Conservation (phyloP, 2,888 invertebrate species). For the Clanis bilineata region DNA sequence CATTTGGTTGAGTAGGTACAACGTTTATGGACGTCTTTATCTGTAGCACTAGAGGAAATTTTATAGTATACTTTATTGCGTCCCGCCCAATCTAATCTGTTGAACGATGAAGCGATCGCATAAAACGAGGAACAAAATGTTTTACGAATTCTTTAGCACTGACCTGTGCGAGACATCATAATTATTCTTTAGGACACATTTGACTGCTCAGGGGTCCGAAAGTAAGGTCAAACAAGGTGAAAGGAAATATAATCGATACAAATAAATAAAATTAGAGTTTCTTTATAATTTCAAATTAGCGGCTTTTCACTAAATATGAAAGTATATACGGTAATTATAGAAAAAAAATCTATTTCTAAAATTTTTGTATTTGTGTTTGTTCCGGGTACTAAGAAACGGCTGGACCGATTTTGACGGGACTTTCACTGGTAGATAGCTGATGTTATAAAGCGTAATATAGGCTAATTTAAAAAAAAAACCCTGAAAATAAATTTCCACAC, state of each 20-base stretch:
- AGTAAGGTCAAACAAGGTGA: not conserved
- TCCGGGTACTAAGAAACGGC: no score
- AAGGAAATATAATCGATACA: not conserved
- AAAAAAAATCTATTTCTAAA: no score
- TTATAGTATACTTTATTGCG: slow-evolving; percentile 47
- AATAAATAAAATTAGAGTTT: no score
- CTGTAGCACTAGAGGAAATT: slow-evolving; percentile 40
- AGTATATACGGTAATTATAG: no score
- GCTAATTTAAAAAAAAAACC: no score
- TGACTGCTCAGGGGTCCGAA: not conserved
- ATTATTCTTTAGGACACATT: not conserved
- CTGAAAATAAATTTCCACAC: no score
- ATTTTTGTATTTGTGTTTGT: no score
- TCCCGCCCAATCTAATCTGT: slow-evolving; percentile 50
- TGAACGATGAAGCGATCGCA: slow-evolving; percentile 36
- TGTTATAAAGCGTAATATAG: no score
- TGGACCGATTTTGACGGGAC: no score
- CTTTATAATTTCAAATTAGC: no score
- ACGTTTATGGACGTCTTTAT: slow-evolving; percentile 47
- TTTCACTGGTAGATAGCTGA: no score
- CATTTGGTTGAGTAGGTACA: slow-evolving; percentile 44
- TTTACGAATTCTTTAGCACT: slow-evolving; percentile 30
- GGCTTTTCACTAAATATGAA: no score
- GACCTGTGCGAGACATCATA: slow-evolving; percentile 16
- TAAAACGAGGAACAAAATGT: slow-evolving; percentile 27